Evolutionary conservation across 2,888 invertebrate genomes (phyloP).

Genomic region (Tanaodytes sp.): DNA sequence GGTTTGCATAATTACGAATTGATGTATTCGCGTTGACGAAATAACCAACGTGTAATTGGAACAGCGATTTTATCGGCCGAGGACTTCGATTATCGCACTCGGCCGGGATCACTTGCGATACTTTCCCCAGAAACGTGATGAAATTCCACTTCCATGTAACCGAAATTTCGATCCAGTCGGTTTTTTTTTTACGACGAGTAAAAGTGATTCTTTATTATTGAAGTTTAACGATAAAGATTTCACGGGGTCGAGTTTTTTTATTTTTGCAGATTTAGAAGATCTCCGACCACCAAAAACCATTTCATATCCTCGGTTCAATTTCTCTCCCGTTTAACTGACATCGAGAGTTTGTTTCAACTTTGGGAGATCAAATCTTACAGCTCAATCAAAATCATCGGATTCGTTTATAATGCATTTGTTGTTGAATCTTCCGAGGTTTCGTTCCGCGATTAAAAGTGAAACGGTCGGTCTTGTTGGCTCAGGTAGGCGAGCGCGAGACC

Average conservation of each 20-base stretch:
- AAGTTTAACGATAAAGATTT: too few relatives aligned
- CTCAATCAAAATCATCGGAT: too few relatives aligned
- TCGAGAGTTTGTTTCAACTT: too few relatives aligned
- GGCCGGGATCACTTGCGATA: slow-evolving; percentile 7
- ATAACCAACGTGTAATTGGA: slow-evolving; percentile 28
- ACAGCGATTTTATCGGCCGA: slow-evolving; percentile 20
- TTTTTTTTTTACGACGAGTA: slow-evolving; percentile 18
- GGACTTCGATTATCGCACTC: slow-evolving; percentile 9
- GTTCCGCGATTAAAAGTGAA: slow-evolving; percentile 41
- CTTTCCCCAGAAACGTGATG: slow-evolving; percentile 37
- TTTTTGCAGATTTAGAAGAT: too few relatives aligned
- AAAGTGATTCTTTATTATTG: too few relatives aligned
- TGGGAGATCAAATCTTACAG: too few relatives aligned
- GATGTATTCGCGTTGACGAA: slow-evolving; percentile 43
- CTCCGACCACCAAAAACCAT: too few relatives aligned
- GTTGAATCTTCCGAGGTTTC: slow-evolving; percentile 2
- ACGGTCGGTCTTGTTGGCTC: slow-evolving; percentile 13
- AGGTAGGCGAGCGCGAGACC: slow-evolving; percentile 31
- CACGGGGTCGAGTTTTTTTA: too few relatives aligned
- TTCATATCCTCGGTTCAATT: too few relatives aligned
- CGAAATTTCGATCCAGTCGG: neutral
- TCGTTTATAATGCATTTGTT: slow-evolving; percentile 9
- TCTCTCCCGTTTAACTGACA: too few relatives aligned
- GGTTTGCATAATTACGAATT: slow-evolving; percentile 34
- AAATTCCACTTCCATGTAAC: slow-evolving; percentile 35